Conservation (phyloP, 2,888 invertebrate species). For the Leptopilina myrica region DNA sequence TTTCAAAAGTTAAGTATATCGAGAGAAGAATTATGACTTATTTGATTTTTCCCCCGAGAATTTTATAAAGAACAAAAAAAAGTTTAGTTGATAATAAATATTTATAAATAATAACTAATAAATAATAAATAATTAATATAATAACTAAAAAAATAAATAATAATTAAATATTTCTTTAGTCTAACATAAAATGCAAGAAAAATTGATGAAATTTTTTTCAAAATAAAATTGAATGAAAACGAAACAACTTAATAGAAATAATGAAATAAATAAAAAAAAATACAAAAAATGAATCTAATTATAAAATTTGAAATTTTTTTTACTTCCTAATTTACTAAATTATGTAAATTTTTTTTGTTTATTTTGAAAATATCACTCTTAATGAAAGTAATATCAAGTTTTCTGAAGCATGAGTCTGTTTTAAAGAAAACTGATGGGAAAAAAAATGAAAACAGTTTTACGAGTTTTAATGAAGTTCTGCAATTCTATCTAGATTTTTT, state of each 20-base stretch:
- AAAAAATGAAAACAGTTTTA: conserved; percentile 22
- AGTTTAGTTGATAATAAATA: neutral
- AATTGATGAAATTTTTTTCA: neutral
- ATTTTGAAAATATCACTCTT: no score
- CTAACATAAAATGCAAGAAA: neutral
- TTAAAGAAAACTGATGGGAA: neutral
- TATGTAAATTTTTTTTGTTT: no score
- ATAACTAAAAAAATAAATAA: neutral
- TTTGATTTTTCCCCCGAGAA: neutral
- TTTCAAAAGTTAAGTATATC: neutral
- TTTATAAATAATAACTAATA: no score
- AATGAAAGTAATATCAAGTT: no score
- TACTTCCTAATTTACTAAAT: no score
- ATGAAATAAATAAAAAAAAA: no score
- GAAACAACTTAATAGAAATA: no score
- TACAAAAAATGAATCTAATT: no score
- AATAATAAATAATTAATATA: no score
- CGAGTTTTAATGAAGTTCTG: conserved; percentile 35
- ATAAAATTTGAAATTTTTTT: no score
- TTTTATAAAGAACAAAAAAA: neutral
- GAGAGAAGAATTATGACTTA: neutral
- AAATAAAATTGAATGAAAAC: no score
- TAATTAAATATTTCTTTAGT: neutral
- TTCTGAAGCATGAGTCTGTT: neutral
- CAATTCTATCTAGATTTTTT: neutral